phyloP scores from a whole-genome alignment of 1,140 invertebrate genomes.

The Notospermus geniculatus region DNA sequence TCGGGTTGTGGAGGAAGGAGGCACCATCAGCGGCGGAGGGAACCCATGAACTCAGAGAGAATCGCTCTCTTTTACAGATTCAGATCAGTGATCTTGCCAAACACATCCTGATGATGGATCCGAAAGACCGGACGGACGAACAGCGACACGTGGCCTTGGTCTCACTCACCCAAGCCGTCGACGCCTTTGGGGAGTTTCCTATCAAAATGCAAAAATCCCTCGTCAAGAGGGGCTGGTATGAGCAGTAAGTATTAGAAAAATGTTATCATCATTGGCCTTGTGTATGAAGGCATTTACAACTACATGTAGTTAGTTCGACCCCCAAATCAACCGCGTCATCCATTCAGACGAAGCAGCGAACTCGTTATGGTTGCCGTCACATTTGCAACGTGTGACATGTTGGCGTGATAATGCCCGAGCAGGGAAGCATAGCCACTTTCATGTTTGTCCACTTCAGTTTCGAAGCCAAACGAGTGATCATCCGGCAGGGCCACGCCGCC shows the following conservation, averaged over 20 bases:
- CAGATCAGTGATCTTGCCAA: constrained; percentile 46
- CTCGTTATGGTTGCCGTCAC: no score
- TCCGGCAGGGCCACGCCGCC: constrained; percentile 51
- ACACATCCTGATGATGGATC: constrained; percentile 40
- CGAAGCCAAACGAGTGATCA: constrained; percentile 50
- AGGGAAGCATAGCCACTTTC: neutral
- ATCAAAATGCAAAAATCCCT: constrained; percentile 48
- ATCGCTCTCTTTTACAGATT: constrained; percentile 28
- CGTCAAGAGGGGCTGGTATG: constrained; percentile 47
- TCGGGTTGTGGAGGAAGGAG: no score
- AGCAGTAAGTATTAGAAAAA: constrained; percentile 38
- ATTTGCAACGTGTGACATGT: no score
- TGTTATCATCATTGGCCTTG: no score
- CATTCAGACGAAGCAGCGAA: no score
- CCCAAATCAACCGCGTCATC: no score
- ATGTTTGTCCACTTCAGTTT: constrained; percentile 31
- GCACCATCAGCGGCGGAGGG: no score
- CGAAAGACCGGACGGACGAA: constrained; percentile 36
- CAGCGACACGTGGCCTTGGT: constrained; percentile 42
- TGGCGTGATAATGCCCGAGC: neutral
- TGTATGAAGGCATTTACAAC: no score
- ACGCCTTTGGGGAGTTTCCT: constrained; percentile 50
- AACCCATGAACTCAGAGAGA: neutral
- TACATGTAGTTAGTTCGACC: no score
- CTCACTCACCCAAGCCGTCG: constrained; percentile 41